A percentile compares a stretch with the other conserved stretches of the same genome.
Evolutionary conservation across 2,113 vertebrate genomes (phyloP).

Genomic region (Pampusana beccarii): DNA sequence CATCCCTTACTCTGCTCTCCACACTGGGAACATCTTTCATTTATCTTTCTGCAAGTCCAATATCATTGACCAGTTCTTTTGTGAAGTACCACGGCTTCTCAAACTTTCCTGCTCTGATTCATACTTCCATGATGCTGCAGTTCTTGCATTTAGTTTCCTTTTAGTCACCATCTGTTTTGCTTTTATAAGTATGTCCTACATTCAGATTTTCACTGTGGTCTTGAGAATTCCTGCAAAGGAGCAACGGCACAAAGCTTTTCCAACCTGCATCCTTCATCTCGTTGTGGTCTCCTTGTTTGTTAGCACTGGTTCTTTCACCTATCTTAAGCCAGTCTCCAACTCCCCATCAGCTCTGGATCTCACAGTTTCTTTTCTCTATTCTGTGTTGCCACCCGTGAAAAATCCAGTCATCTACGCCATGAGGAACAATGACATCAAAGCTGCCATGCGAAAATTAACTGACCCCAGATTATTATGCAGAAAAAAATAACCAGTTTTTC

Average conservation of each 20-base stretch:
- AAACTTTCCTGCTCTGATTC: conserved; percentile 34
- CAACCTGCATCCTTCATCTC: neutral
- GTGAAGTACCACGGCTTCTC: conserved; percentile 46
- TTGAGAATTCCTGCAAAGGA: neutral
- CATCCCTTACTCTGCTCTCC: neutral
- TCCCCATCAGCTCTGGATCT: neutral
- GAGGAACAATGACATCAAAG: neutral
- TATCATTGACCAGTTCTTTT: conserved; percentile 22
- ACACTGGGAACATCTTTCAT: neutral
- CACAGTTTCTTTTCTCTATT: neutral
- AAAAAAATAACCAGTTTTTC: neutral
- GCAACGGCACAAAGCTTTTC: neutral
- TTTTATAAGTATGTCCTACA: conserved; percentile 6
- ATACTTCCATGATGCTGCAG: neutral
- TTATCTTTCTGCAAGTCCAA: conserved; percentile 36
- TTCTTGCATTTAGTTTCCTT: conserved; percentile 5
- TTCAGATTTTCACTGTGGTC: neutral
- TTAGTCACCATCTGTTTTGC: conserved; percentile 14
- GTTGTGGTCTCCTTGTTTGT: neutral
- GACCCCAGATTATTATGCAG: neutral
- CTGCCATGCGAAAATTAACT: neutral
- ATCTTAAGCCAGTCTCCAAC: neutral
- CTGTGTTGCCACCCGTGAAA: neutral
- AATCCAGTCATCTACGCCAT: neutral
- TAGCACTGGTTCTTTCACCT: neutral